Evolutionary conservation across 2,888 invertebrate genomes (phyloP), one percentile per base, ranked within the genome.

Genomic region (Flexamia atlantica): DNA sequence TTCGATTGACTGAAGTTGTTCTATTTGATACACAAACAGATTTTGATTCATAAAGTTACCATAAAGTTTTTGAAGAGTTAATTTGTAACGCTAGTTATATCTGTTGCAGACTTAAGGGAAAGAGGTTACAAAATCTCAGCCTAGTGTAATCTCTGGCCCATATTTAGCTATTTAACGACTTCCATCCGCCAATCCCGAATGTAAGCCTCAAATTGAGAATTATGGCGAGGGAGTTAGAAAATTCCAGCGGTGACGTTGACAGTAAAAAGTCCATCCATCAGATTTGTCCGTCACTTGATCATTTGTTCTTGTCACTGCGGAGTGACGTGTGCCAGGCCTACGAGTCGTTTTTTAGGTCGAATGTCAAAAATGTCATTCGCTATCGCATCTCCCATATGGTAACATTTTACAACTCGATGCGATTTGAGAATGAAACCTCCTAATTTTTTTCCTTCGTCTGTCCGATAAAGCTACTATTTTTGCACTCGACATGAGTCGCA

Each of bases 241-340:
- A 72, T 72, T 40, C 72, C 23, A n/a, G 10, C 20, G 72, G n/a
- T 36, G 40, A 40, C 23, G 14, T 14, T 64, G 64, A 64, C 64
- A 40, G 40, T 20, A 20, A 36, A 72, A 36, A 42, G 72, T 72
- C 72, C 32, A 72, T 40, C 72, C 72, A 42, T 72, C 72, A 72
- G 7, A 72, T 23, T 20, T 36, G 14, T 68, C 36, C 23, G 72
- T 72, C 72, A 40, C 36, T 14, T 7, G 28, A 64, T 64, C 64
- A 64, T 64, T 64, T 64, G 64, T 64, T 64, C 25, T 30, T 64
- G 64, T 64, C 64, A 28, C 4, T 28, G 28, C 1, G 1, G 64
- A 28, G 2, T 64, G 64, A 64, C 30, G 64, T 28, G 28, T 64
- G 64, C 17, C 64, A 30, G 30, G 64, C 64, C 64, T 64, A 28